These are phyloP conservation scores for Drosophila triauraria DNA, from an alignment of 1,140 invertebrate genomes.

Conservation along the genomic window DNA sequence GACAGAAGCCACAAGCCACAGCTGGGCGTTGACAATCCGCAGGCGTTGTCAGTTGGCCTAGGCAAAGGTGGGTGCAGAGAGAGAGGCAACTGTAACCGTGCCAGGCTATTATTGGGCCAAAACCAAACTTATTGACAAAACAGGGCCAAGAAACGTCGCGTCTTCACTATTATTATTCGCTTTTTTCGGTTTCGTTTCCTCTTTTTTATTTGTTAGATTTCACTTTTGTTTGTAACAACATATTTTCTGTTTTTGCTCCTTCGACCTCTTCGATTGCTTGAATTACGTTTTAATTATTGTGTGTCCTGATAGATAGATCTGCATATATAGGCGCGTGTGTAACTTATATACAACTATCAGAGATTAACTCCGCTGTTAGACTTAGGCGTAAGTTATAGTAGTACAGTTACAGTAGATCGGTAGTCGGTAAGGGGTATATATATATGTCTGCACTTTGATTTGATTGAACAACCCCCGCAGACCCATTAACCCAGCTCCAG, in stretches of 20 bases:
- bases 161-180: background rate
- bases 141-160: constrained; percentile 21
- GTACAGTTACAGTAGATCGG: too few species aligned
- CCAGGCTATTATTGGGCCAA: constrained; percentile 5
- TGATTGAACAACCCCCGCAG: constrained; percentile 18
- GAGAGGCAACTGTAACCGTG: background rate
- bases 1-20: background rate
- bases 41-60: constrained; percentile 53
- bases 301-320: constrained; percentile 36
- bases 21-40: constrained; percentile 54
- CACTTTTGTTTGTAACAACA: constrained; percentile 45
- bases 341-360: constrained; percentile 51
- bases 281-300: constrained; percentile 50
- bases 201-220: constrained; percentile 52
- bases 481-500: constrained; percentile 1
- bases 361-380: constrained; percentile 35
- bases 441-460: constrained; percentile 35
- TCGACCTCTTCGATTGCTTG: constrained; percentile 41
- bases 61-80: constrained; percentile 17
- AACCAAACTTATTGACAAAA: constrained; percentile 68
- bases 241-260: constrained; percentile 28
- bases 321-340: constrained; percentile 30
- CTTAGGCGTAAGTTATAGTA: constrained; percentile 40
- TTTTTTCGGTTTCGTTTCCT: constrained; percentile 28
- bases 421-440: constrained; percentile 24